Base-by-base conservation (phyloP, 2,888 invertebrate species). In the Ectemnius lituratus region DNA sequence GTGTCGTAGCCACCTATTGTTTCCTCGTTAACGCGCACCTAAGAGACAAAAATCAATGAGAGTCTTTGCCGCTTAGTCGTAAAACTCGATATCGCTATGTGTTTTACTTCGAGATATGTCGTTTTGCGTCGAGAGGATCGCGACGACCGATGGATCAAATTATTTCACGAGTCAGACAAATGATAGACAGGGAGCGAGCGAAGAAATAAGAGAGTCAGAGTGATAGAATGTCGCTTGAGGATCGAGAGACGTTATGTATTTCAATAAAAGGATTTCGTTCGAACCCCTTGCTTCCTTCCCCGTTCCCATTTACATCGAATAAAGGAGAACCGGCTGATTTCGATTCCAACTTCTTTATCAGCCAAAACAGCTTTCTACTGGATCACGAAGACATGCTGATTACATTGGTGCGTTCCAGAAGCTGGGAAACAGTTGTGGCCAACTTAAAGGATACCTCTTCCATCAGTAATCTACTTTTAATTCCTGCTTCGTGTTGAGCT, bases 401-500 rank as follows among this genome's bases (percentile, higher is more conserved):
- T 6, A 94, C 88, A 86, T 94, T 94, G 0, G 95, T 92, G 14
- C 93, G 92, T 69, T 93, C 92, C 37, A 95, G 86, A 74, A 95
- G 87, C 14, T 92, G 92, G 70, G 93, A 92, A 0, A 95, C 93
- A 0, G 94, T 94, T 67, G 93, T 93, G 0, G 94, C 93, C 0
- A 94, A 91, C 18, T 93, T 92, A 80, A 92, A 93, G 23, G 94
- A 93, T 78, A 94, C 91, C 56, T 90, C 91, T 87, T 93, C 92
- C 0, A 94, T 92, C 0, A 92, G 88, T 14, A 93, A 89, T 14
- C 93, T 92, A 4, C 93, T 93, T 82, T 93, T 93, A 67, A 94
- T 93, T 0, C 94, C 93, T 0, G 93, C 93, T 71, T 94, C 94
- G 0, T 93, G 92, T 90, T 94, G 92, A 75, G 95, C 94, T 67